Base-by-base conservation (phyloP, 2,888 invertebrate genomes). In the Erebia ligea region DNA sequence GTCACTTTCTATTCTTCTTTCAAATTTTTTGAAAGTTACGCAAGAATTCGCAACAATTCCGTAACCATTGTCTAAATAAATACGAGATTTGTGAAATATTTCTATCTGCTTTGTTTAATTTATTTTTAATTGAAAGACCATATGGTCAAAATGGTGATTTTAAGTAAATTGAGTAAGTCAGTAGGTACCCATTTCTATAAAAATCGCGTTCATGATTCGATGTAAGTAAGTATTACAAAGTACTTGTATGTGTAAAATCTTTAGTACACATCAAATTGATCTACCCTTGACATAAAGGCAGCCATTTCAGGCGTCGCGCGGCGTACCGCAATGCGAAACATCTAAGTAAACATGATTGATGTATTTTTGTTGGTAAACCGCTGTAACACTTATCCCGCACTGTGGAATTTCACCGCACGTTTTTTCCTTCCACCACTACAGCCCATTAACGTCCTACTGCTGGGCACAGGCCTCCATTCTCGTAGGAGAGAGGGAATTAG, bases 1-100 rank as follows among this genome's bases (percentile, higher is more conserved):
- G 45, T 61, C 42, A 45, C 61, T 61, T 61, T 61, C 61, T 45
- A 42, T 61, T 61, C 40, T n/a, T 58, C 59, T 61, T 45, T 42
- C 17, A 3, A 19, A 17, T 0, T 45, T 1, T 61, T 17, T 6
- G 61, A 42, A 61, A n/a, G 42, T 45, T 59, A 40, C 17, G 42
- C 61, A 61, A 61, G 42, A 10, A 45, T 42, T 13, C 4, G 6
- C 11, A 19, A 42, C 40, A 45, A 61, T 61, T 42, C 42, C 19
- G 61, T 61, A 45, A 61, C 34, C 34, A 34, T 56, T 1, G 13
- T 25, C 11, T 10, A 42, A 40, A n/a, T n/a, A n/a, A n/a, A n/a
- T n/a, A n/a, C n/a, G 58, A 21, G 15, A 25, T 57, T 6, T 57
- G 25, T 57, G 57, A 13, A 13, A 9, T 54, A 54, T 54, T 54